Base-by-base conservation (phyloP, 2,113 vertebrate species). In the Entomyzon cyanotis region DNA sequence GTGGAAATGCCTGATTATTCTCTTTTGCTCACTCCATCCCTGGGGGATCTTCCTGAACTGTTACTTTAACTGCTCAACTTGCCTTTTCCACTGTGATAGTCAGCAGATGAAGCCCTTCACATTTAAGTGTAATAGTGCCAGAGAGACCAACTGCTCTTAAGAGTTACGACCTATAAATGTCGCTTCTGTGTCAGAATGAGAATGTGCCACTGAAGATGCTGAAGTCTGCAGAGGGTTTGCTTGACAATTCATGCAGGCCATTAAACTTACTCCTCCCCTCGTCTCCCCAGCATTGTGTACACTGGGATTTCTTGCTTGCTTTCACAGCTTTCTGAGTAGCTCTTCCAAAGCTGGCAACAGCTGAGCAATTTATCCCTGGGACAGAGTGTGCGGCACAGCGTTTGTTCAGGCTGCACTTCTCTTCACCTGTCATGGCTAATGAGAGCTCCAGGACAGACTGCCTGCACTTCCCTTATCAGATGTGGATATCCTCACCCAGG, bases 231-330 rank as follows among this genome's bases (percentile, higher is more conserved):
- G 97, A 97, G 97, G 89, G 84, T 98, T 98, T 99, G 98, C 98
- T 98, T 98, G 98, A 98, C 97, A 94, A 96, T 97, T 97, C 95
- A 89, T 85, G 95, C 85, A 97, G 97, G 97, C 97, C 98, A 98
- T 99, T 98, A 99, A 98, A 98, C 97, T 97, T 95, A 97, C 98
- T 98, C 98, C 97, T 98, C 92, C 98, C 97, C 97, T 97, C 17
- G 1, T 94, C 89, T 77, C 85, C 96, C 95, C 78, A 95, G 89
- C 58, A 0, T 44, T 93, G 79, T 81, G 60, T 89, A 39, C 73
- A 3, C 92, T 93, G 93, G 94, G 93, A 93, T 94, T 95, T 96
- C 97, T 96, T 94, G 73, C 96, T 96, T 89, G 75, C 91, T 95
- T 93, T 95, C 82, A 83, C 78, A 93, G 94, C 84, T 94, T 93